Conservation (phyloP, 2,797 vertebrate genomes). For the Novumbra hubbsi region DNA sequence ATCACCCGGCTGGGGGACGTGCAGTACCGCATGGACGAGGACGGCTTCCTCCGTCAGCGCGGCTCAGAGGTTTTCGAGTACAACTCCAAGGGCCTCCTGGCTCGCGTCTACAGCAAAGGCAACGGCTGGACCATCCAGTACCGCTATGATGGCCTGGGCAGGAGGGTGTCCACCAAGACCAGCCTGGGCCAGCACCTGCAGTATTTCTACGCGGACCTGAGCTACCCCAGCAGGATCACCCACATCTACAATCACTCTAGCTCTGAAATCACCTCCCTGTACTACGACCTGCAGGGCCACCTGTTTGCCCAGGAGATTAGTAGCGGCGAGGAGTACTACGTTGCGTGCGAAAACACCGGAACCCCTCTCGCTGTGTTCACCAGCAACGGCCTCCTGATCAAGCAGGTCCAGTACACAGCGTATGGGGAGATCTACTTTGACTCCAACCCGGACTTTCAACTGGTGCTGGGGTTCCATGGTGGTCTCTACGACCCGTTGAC, state of each 20-base stretch:
- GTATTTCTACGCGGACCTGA: constrained; percentile 96
- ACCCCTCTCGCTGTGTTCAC: constrained; percentile 95
- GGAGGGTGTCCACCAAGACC: constrained; percentile 91
- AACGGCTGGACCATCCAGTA: constrained; percentile 94
- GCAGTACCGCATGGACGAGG: constrained; percentile 94
- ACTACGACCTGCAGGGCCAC: constrained; percentile 97
- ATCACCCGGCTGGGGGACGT: constrained; percentile 96
- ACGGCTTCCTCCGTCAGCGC: constrained; percentile 92
- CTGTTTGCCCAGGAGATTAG: constrained; percentile 99
- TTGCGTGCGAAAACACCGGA: constrained; percentile 94
- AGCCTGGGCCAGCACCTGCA: constrained; percentile 93
- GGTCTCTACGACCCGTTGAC: constrained; percentile 95
- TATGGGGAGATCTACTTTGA: constrained; percentile 97
- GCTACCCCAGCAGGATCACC: constrained; percentile 91
- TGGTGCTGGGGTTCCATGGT: constrained; percentile 96
- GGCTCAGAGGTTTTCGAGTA: constrained; percentile 96
- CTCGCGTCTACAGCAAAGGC: constrained; percentile 94
- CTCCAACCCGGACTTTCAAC: constrained; percentile 95
- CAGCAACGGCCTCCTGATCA: constrained; percentile 93
- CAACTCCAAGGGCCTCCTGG: constrained; percentile 94
- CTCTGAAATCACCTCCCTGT: constrained; percentile 96
- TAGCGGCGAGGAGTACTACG: constrained; percentile 96
- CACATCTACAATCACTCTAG: constrained; percentile 98
- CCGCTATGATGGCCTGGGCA: constrained; percentile 92
- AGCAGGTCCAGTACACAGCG: constrained; percentile 97